Evolutionary conservation across 2,113 vertebrate genomes (phyloP).

Genomic region (Tichodroma muraria): DNA sequence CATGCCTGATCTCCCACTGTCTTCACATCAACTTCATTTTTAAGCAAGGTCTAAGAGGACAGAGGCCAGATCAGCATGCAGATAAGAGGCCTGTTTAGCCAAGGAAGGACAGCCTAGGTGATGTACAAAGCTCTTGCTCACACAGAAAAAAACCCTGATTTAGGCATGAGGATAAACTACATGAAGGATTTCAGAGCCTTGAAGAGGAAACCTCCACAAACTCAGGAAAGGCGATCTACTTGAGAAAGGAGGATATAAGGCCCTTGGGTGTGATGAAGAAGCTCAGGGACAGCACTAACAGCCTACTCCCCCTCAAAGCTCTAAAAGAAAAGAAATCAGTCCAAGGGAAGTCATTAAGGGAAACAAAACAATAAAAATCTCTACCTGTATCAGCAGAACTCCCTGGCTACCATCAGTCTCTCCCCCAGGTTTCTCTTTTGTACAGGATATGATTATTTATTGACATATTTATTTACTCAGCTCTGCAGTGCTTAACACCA

Average conservation of each 20-base stretch:
- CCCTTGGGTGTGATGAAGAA: neutral
- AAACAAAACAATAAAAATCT: constrained; percentile 36
- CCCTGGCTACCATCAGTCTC: neutral
- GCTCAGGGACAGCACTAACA: neutral
- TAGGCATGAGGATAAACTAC: neutral
- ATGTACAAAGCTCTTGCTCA: neutral
- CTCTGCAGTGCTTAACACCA: neutral
- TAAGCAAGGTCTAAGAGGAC: neutral
- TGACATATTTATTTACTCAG: constrained; percentile 18
- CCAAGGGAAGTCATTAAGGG: constrained; percentile 4
- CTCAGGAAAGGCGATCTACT: neutral
- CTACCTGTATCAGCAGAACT: constrained; percentile 2
- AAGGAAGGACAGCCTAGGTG: neutral
- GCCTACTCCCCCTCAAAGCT: neutral
- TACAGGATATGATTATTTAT: constrained; percentile 28
- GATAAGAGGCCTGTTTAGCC: neutral
- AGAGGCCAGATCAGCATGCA: neutral
- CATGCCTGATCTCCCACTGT: neutral
- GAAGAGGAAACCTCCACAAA: neutral
- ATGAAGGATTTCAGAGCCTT: neutral
- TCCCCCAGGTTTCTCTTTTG: neutral
- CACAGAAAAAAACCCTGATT: neutral
- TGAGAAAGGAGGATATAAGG: neutral
- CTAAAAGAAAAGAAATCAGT: neutral
- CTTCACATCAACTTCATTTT: neutral